Base-by-base conservation (phyloP, 1,140 invertebrate species). In the Drosophila aff. region DNA sequence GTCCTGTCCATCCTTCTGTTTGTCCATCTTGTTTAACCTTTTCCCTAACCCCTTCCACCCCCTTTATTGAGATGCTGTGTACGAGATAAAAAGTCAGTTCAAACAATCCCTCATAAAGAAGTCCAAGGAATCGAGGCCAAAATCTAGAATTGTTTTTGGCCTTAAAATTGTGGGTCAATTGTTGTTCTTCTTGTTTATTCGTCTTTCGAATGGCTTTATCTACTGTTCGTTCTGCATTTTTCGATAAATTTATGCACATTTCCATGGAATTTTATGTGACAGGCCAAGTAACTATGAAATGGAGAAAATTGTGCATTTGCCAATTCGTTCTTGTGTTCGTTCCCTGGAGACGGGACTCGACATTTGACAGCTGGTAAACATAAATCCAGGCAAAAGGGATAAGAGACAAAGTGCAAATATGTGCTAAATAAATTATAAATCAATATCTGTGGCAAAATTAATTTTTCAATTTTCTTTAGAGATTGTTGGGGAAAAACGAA, bases 151-250 rank as follows among this genome's bases (percentile, higher is more conserved):
- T 60, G 69, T 72, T 72, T 72, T 60, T 72, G 67, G 67, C 67
- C 53, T 38, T 43, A 73, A 72, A 73, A 73, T 60, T 73, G 53
- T 72, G 53, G 69, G 69, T 73, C 67, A 73, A 73, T 60, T 49
- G 69, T 60, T 47, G 38, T 60, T 63, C 13, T 67, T 72, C 13
- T 67, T 72, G 28, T 43, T 38, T 59, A 46, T 26, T 41, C 43
- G 41, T 47, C 33, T 59, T 49, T 41, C n/a, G n/a, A 21, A 58
- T 72, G 40, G 38, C 43, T 47, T 60, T 72, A 59, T 72, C 52
- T 72, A 8, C 43, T 59, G 11, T 46, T 26, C 1, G 18, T 67
- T 10, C n/a, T 52, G 16, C 28, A 36, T 38, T 72, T 43, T 50
- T 43, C 31, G 23, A 60, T 60, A 73, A 60, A 59, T 72, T 61